Conservation (phyloP, 2,797 vertebrate genomes). For the Etheostoma nigrum region DNA sequence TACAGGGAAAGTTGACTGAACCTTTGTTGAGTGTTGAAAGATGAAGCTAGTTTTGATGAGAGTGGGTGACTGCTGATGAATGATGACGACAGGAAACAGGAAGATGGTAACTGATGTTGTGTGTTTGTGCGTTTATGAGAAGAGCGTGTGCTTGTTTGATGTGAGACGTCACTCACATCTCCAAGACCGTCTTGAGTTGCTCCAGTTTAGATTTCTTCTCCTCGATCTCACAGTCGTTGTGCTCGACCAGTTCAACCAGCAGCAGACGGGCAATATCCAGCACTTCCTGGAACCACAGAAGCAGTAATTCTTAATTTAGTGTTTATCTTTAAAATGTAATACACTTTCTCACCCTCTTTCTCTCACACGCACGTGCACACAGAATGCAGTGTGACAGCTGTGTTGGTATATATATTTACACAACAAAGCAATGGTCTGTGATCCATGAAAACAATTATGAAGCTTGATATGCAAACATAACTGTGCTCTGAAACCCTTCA, state of each 20-base stretch:
- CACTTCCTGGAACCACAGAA: conserved; percentile 88
- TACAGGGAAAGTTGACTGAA: conserved; percentile 23
- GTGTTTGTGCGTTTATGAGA: background rate
- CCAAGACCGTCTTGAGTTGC: conserved; percentile 96
- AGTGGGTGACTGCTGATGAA: conserved; percentile 23
- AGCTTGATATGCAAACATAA: conserved; percentile 5
- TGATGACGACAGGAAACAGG: conserved; percentile 17
- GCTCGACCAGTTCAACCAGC: conserved; percentile 90
- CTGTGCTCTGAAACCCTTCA: background rate
- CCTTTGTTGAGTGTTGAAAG: conserved; percentile 15
- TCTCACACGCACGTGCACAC: too few relatives aligned
- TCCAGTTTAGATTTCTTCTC: conserved; percentile 97
- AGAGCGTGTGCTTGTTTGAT: background rate
- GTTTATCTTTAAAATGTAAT: background rate
- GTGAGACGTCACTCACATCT: conserved; percentile 90
- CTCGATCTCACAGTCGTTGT: conserved; percentile 92
- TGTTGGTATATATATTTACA: conserved; percentile 36
- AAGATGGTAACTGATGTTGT: conserved; percentile 2
- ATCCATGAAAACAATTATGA: conserved; percentile 7
- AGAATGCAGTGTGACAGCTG: conserved; percentile 1
- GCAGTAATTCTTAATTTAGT: background rate
- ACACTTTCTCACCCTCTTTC: too few relatives aligned
- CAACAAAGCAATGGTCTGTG: conserved; percentile 16
- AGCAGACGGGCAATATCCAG: conserved; percentile 95
- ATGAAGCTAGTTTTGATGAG: conserved; percentile 29